Evolutionary conservation across 1,140 invertebrate genomes (phyloP), one percentile per base, ranked within the genome.

Genomic region (Rhagoletis pomonella): DNA sequence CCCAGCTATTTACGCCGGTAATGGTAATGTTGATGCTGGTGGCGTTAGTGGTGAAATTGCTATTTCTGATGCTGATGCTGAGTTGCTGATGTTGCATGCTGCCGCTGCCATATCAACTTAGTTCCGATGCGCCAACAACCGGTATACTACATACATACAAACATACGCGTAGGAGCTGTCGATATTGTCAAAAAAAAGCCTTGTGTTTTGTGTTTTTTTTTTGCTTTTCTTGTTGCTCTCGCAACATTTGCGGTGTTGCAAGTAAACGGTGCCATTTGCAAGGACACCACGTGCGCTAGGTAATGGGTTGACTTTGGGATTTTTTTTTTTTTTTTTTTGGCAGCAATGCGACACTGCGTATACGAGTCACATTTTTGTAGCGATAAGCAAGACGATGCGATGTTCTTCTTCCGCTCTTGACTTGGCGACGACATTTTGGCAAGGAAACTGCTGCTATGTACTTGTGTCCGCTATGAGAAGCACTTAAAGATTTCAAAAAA

Each of bases 391-490:
- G 19, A 55, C 19, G 73, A 47, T 81, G 73, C 19, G 73, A 47
- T 81, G 73, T 50, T 10, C 50, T 55, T n/a, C 73, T 81, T 81
- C 73, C 73, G 73, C 47, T 81, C 42, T 73, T 73, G 67, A 47
- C 47, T 81, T 55, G 73, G 7, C n/a, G 47, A 81, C 47, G 55
- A 29, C 29, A 29, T 29, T 55, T 81, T 81, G 47, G 73, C 73
- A 55, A 42, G 73, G 47, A 81, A 81, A n/a, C 73, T 55, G 50
- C 10, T 55, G 2, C 10, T 5, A 7, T 1, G 50, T 55, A 55
- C 73, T 81, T 29, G 47, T 29, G 73, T 29, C 73, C 44, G 73
- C 73, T 10, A 81, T 81, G 73, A 55, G 47, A 6, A 81, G 6
- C 47, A 81, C 73, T 81, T 81, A 81, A 81, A 55, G 73, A 19